Evolutionary conservation across 2,888 invertebrate genomes (phyloP).

Genomic region (Diogma glabrata): DNA sequence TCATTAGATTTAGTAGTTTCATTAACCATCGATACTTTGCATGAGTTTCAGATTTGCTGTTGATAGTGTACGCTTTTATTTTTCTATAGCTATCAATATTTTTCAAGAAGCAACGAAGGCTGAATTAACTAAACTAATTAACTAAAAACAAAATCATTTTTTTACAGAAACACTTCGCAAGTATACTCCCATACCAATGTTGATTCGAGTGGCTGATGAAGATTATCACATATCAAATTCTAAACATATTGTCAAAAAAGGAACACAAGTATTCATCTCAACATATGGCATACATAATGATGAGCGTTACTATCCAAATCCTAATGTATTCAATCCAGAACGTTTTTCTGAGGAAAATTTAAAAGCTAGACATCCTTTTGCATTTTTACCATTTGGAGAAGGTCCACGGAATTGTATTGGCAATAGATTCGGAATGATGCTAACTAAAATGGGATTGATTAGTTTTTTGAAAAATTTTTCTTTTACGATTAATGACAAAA

Average conservation of each 20-base stretch:
- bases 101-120: background rate
- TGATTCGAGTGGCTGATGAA: conserved; percentile 1
- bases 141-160: background rate
- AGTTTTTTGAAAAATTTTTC: background rate
- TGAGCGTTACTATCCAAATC: conserved; percentile 9
- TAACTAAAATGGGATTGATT: conserved; percentile 7
- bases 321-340: conserved; percentile 11
- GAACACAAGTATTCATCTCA: conserved; percentile 10
- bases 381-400: conserved; percentile 16
- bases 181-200: conserved; percentile 1
- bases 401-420: conserved; percentile 18
- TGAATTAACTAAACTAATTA: background rate
- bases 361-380: conserved; percentile 3
- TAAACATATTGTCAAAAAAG: conserved; percentile 7
- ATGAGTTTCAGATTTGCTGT: too few relatives aligned
- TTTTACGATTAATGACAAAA: background rate
- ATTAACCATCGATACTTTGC: too few relatives aligned
- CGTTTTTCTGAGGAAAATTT: conserved; percentile 8
- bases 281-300: conserved; percentile 10
- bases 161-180: conserved; percentile 10
- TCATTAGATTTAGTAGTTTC: too few relatives aligned
- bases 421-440: conserved; percentile 16
- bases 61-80: too few relatives aligned
- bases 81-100: too few relatives aligned
- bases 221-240: conserved; percentile 11